Base-by-base conservation (phyloP, 2,888 invertebrate genomes). In the Folsomia candida region DNA sequence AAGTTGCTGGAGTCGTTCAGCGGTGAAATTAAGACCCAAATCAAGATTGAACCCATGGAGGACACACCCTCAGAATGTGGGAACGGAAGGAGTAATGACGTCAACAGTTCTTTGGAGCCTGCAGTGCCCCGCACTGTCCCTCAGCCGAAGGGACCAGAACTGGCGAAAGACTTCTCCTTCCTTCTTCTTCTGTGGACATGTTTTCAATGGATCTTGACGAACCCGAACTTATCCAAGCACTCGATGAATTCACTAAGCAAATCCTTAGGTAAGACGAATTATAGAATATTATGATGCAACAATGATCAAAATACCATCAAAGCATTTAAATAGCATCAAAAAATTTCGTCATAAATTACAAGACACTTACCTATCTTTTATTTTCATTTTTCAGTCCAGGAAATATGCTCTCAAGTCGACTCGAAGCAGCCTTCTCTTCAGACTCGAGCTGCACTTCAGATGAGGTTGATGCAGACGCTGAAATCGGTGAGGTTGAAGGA, bases 61-160 rank as follows among this genome's bases (percentile, higher is more conserved):
- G 18, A 9, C 25, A 26, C n/a, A n/a, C 22, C 26, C 14, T 51
- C 54, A 37, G 28, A 37, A 59, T 28, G 61, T 27, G 57, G 27
- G 27, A 37, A 18, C 20, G 29, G 18, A 14, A 51, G 18, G 11
- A 29, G 62, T 22, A 66, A 25, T 27, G 18, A 27, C 61, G 66
- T 66, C 69, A 65, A 70, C 57, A 65, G 67, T 73, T 67, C 74
- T 65, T 74, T 72, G 72, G 78, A 79, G 79, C 79, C 79, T 76
- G 79, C 79, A 69, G 79, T 76, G 79, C 79, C 74, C 76, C 70
- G 70, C 75, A 71, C 74, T 76, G 61, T 73, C 77, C 79, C 79
- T 79, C 79, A 76, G 79, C 79, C 64, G 79, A 78, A 79, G 79
- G 79, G 76, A 76, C 76, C 71, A 65, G 76, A 76, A 54, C 74